Base-by-base conservation (phyloP, 2,113 vertebrate species). In the Ochotona princeps region DNA sequence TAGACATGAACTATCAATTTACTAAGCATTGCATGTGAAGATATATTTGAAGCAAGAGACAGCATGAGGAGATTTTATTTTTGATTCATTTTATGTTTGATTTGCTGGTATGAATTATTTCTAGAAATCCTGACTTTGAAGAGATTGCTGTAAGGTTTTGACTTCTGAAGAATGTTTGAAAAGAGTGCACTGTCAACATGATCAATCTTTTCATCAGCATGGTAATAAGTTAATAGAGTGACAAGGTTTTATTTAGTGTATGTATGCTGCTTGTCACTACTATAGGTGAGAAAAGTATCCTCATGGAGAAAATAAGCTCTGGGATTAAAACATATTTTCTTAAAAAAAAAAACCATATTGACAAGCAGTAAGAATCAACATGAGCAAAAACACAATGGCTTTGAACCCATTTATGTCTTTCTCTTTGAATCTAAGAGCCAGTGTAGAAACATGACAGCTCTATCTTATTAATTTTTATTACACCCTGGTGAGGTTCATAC, bases 1-100 rank as follows among this genome's bases (percentile, higher is more conserved):
- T 96, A 95, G 79, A 94, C 90, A 83, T 80, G 70, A 95, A 66
- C 81, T 96, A 95, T 96, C 95, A 96, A 94, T 96, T 97, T 96
- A 83, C 83, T 1, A 93, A 88, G 63, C 79, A 89, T 95, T 88
- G 18, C 84, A 95, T 91, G 90, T 78, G 88, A 93, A 97, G 93
- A 92, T 80, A 83, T 89, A 95, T 92, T 92, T 95, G 73, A 96
- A 96, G 57, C 17, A 93, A 65, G 84, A 95, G 91, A 94, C 44
- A 90, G 73, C 72, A 78, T n/a, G 11, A 93, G 69, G 65, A 97
- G 75, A 89, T 89, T 88, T 96, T 82, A 67, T 84, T 96, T 83
- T 87, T 93, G 57, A 94, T 94, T 96, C 80, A 89, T 81, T 91
- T 90, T 74, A 17, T 28, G 63, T 96, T 83, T 97, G 73, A 95